Conservation (phyloP, 2,797 vertebrate species). For the Anableps anableps region DNA sequence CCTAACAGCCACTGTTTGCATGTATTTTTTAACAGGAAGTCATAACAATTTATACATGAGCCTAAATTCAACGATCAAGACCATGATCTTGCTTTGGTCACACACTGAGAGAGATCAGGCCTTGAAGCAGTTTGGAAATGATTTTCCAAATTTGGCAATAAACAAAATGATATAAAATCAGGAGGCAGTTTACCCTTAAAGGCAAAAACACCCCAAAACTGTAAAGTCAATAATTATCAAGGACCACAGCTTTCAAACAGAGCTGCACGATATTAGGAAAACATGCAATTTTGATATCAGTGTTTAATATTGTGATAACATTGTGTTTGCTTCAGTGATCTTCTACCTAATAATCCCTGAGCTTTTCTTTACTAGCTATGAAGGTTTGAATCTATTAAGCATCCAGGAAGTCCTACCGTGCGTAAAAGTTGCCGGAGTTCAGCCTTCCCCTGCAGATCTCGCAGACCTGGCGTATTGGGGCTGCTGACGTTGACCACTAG, state of each 20-base stretch:
- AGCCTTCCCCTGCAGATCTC: slow-evolving; percentile 88
- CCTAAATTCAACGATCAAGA: neutral
- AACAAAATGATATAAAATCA: neutral
- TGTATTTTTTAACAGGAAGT: neutral
- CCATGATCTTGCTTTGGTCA: neutral
- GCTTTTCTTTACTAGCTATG: neutral
- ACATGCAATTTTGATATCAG: neutral
- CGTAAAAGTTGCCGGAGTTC: slow-evolving; percentile 86
- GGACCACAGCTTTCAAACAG: neutral
- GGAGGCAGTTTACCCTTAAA: neutral
- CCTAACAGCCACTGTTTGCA: neutral
- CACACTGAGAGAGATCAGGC: neutral
- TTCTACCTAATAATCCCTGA: neutral
- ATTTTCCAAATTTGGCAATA: neutral
- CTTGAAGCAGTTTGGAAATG: neutral
- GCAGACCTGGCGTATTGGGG: slow-evolving; percentile 90
- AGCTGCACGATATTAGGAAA: neutral
- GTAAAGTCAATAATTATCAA: neutral
- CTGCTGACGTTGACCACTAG: slow-evolving; percentile 97
- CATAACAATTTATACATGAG: neutral
- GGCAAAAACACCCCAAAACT: neutral
- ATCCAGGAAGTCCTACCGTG: slow-evolving; percentile 75
- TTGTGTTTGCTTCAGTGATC: too few species aligned
- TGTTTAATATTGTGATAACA: neutral
- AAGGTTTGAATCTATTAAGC: neutral